A percentile compares a stretch with the other conserved stretches of the same genome.
Conservation (phyloP, 1,140 invertebrate species). For the Tyrophagus putrescentiae region DNA sequence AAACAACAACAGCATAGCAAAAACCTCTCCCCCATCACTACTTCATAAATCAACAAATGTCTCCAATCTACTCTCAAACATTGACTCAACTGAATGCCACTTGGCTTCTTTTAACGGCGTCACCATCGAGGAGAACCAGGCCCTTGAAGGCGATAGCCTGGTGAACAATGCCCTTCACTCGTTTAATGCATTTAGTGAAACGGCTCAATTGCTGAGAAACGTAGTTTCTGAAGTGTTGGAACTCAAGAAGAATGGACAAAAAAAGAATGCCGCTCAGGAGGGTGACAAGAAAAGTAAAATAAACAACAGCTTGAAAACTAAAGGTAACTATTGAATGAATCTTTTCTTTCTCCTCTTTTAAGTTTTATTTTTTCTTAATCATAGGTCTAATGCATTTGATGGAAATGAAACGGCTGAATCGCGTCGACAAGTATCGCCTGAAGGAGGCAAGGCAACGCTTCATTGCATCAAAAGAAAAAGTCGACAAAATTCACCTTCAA, state of each 20-base stretch:
- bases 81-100: conserved; percentile 16
- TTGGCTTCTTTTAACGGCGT: neutral
- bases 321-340: conserved; percentile 6
- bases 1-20: too few species aligned
- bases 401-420: conserved; percentile 44
- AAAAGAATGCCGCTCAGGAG: neutral
- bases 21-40: too few species aligned
- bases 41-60: conserved; percentile 1
- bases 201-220: neutral
- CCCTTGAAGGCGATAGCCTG: neutral
- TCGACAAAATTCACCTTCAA: conserved; percentile 74
- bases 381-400: conserved; percentile 5
- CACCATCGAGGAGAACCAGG: neutral
- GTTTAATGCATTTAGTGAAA: neutral
- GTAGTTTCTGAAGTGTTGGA: neutral
- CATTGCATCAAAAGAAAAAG: conserved; percentile 53
- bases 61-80: neutral
- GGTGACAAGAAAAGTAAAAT: neutral
- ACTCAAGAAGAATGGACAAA: neutral
- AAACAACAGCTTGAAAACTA: neutral
- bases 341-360: neutral
- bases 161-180: neutral
- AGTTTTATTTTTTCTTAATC: neutral
- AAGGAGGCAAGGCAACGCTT: conserved; percentile 59
- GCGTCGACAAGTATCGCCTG: conserved; percentile 69